A percentile compares a stretch with the other conserved stretches of the same genome.
Conservation (phyloP, 1,140 invertebrate genomes). For the Calycopis cecrops region DNA sequence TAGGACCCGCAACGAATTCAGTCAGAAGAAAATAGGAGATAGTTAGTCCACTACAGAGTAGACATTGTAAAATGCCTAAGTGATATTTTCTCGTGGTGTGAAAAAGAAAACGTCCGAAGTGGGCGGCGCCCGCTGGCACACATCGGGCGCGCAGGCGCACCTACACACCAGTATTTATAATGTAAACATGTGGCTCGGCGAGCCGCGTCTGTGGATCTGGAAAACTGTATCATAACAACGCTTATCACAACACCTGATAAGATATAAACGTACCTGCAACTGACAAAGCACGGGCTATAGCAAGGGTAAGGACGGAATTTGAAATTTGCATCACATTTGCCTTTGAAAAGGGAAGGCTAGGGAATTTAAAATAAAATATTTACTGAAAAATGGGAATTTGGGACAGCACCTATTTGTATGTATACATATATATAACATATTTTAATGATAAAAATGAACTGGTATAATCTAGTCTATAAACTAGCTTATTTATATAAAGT, state of each 20-base stretch:
- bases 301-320: too few relatives aligned
- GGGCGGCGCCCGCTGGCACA: conserved; percentile 11
- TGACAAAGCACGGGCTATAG: too few relatives aligned
- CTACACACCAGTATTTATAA: conserved; percentile 13
- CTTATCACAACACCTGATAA: conserved; percentile 11
- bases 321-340: too few relatives aligned
- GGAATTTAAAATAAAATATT: too few relatives aligned
- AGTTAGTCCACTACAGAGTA: background rate
- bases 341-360: too few relatives aligned
- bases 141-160: conserved; percentile 10
- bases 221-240: conserved; percentile 9
- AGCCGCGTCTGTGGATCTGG: conserved; percentile 10
- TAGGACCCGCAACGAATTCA: background rate
- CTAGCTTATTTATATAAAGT: too few relatives aligned
- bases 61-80: background rate
- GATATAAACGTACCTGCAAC: background rate
- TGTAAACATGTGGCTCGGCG: conserved; percentile 18
- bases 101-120: conserved; percentile 12
- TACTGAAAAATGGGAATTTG: too few relatives aligned
- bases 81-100: background rate
- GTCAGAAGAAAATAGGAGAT: too few relatives aligned
- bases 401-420: too few relatives aligned
- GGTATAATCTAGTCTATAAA: too few relatives aligned
- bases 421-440: too few relatives aligned
- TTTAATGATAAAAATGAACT: too few relatives aligned